Evolutionary conservation across 1,140 invertebrate genomes (phyloP), one percentile per base, ranked within the genome.

Genomic region (Drosophila suzukii): DNA sequence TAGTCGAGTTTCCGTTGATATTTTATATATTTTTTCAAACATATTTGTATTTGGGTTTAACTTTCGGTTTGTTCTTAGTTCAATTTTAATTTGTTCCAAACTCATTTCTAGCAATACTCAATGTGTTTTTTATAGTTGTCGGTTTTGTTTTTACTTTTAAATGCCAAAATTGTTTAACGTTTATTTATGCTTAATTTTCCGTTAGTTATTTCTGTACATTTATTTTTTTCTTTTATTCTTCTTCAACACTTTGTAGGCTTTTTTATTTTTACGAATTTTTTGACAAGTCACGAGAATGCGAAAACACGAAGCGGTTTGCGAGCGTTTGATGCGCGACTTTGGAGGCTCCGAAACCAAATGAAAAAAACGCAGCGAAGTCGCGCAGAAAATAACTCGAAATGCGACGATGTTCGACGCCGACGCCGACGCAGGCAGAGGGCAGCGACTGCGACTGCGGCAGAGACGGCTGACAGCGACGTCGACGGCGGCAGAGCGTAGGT

Each of bases 321-420:
- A 54, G 47, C 65, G 49, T 51, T 60, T 58, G 75, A 72, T 72
- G 75, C 66, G 75, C 75, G 75, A 46, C 67, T 50, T 41, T 60
- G 49, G 75, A 86, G 83, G 83, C 82, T 86, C 82, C 59, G 63
- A 78, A 81, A 86, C 51, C 75, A 49, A 88, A 88, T 88, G 84
- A 88, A 77, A 70, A 63, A 76, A 76, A 88, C 79, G 82, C 68
- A 78, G 53, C 74, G 60, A 62, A 85, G 74, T 72, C 78, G 60
- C 65, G 66, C 68, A 86, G 83, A 88, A 88, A 86, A 77, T 72
- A 83, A 77, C 83, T 77, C 75, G 79, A 81, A 72, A 67, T 60
- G 38, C 38, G 55, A 17, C 59, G 55, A 62, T 62, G 55, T 62
- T 60, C 36, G 57, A 63, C 57, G 65, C 24, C 47, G 54, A 39